These are phyloP conservation scores for Metalampra italica DNA, from an alignment of 2,888 invertebrate species.

Conservation along the genomic window DNA sequence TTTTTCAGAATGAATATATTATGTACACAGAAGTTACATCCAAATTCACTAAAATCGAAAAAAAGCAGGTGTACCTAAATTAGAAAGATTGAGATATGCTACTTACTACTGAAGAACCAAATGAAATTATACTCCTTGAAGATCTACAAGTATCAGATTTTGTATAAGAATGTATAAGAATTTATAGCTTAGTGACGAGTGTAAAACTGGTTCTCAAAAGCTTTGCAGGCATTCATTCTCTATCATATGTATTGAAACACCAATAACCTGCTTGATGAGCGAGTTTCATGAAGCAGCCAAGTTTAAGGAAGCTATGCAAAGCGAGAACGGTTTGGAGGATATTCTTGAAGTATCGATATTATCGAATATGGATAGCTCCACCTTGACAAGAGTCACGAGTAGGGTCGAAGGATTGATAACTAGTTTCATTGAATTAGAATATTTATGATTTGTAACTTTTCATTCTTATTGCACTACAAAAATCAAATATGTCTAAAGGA, in stretches of 20 bases:
- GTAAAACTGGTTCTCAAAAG: slow-evolving; percentile 28
- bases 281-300: slow-evolving; percentile 23
- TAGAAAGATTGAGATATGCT: slow-evolving; percentile 28
- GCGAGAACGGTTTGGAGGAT: slow-evolving; percentile 1
- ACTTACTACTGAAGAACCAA: slow-evolving; percentile 28
- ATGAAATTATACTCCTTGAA: slow-evolving; percentile 42
- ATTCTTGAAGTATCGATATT: background rate
- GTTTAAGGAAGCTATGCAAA: slow-evolving; percentile 15
- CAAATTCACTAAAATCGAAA: slow-evolving; percentile 27
- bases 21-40: slow-evolving; percentile 33
- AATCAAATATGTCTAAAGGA: too few relatives aligned
- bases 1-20: slow-evolving; percentile 32
- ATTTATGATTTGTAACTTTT: slow-evolving; percentile 8
- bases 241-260: slow-evolving; percentile 31
- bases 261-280: slow-evolving; percentile 24
- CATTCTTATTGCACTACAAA: too few relatives aligned
- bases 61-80: slow-evolving; percentile 21
- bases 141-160: slow-evolving; percentile 28
- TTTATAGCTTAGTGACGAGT: background rate
- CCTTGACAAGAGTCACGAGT: background rate
- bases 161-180: slow-evolving; percentile 30
- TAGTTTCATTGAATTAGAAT: slow-evolving; percentile 23
- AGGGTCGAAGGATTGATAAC: slow-evolving; percentile 26
- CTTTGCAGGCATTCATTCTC: slow-evolving; percentile 31
- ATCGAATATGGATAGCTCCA: background rate